Percentiles rank a stretch among this genome's conserved stretches.
Evolutionary conservation across 2,797 vertebrate species (phyloP).

Genomic region (Triplophysa yarkandensis): DNA sequence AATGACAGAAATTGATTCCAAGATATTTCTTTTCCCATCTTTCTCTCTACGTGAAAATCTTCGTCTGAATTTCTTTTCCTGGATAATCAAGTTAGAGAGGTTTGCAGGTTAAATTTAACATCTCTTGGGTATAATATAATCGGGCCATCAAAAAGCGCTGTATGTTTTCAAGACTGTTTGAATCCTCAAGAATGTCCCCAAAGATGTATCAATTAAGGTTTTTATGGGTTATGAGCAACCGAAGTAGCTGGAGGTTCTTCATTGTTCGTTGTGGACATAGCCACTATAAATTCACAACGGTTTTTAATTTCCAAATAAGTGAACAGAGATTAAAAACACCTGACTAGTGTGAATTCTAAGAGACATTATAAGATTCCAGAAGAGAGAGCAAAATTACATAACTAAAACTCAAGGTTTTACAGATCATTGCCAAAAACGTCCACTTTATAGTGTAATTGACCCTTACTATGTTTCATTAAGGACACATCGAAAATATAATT

Average conservation of each 20-base stretch:
- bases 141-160: constrained; percentile 36
- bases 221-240: constrained; percentile 31
- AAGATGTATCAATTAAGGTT: constrained; percentile 24
- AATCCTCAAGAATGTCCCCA: constrained; percentile 24
- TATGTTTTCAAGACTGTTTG: constrained; percentile 26
- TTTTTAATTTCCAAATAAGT: not conserved
- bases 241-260: constrained; percentile 11
- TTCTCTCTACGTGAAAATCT: not conserved
- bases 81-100: constrained; percentile 18
- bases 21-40: not conserved
- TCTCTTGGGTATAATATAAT: constrained; percentile 28
- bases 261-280: constrained; percentile 15
- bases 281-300: constrained; percentile 10
- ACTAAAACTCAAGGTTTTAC: not conserved
- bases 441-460: not conserved
- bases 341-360: not conserved
- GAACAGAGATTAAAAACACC: not conserved
- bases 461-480: not conserved
- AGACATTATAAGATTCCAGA: no score
- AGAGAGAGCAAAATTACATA: not conserved
- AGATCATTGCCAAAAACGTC: not conserved
- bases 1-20: constrained; percentile 2
- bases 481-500: not conserved
- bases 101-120: constrained; percentile 21
- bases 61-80: not conserved